Evolutionary conservation across 2,797 vertebrate genomes (phyloP), one percentile per base, ranked within the genome.

Genomic region (Myripristis jacobus): DNA sequence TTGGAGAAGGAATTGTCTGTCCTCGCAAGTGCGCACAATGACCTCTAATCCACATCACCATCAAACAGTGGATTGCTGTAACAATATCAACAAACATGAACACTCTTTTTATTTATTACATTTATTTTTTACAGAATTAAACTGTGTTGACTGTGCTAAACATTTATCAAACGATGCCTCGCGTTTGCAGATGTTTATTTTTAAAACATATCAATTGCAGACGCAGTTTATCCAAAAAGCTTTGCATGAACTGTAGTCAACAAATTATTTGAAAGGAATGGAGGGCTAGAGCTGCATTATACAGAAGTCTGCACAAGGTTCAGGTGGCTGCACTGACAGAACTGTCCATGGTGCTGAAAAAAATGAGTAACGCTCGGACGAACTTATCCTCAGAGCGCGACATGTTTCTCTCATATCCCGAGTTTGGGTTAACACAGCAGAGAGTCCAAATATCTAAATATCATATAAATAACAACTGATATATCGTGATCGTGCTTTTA

Each of bases 261-360:
- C 6, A 7, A 5, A 11, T 31, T 31, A 31, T 31, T 12, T 38
- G 5, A 11, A 38, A 38, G 36, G 36, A 10, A 38, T 16, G 43
- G 13, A 44, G 43, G 43, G n/a, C 3, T 44, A 44, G 9, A 31
- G 5, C 2, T 4, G 8, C 29, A 31, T 31, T 31, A 31, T 5
- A 31, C 29, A 31, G 12, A 1, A 12, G 36, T 38, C 36, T 38
- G 11, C 9, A 36, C 6, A 31, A 7, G 6, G 36, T 44, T 19
- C 21, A 21, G 41, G 57, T 18, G 4, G 18, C 29, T 12, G 27
- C 18, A 21, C 12, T 9, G 47, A 3, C 1, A 2, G 81, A 81
- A 82, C 89, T 93, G 81, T 93, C 92, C 88, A 31, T 84, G 92
- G 92, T 92, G 24, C 90, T 90, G 86, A 89, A 91, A 27, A 27